A percentile compares a stretch with the other conserved stretches of the same genome.
Evolutionary conservation across 2,113 vertebrate genomes (phyloP).

Genomic region (Tachysurus fulvidraco): DNA sequence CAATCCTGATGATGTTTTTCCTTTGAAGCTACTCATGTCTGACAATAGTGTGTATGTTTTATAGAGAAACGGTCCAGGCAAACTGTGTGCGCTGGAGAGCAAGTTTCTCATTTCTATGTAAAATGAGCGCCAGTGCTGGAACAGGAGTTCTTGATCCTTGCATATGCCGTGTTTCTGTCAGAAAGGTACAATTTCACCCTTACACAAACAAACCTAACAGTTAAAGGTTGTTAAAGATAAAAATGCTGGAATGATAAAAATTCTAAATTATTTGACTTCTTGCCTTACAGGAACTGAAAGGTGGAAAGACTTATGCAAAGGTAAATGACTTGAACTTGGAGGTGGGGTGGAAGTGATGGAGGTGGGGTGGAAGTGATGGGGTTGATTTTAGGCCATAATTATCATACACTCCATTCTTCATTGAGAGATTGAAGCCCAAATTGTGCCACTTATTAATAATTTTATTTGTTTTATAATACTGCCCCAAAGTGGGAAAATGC

Average conservation of each 20-base stretch:
- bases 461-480: not conserved
- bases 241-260: not conserved
- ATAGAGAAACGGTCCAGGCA: conserved; percentile 90
- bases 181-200: conserved; percentile 77
- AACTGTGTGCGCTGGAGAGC: conserved; percentile 95
- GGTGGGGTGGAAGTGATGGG: not conserved
- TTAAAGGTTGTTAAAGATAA: not conserved
- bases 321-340: conserved; percentile 70
- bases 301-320: conserved; percentile 95
- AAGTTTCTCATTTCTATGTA: conserved; percentile 90
- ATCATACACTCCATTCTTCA: not conserved
- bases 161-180: conserved; percentile 90
- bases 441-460: not conserved
- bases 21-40: too few relatives aligned
- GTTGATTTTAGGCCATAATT: not conserved
- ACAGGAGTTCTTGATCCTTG: conserved; percentile 92
- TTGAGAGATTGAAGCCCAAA: not conserved
- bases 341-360: not conserved
- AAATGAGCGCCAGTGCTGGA: conserved; percentile 91
- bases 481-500: not conserved
- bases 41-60: not conserved
- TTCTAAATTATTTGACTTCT: conserved; percentile 22
- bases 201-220: not conserved
- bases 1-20: not conserved
- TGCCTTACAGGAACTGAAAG: conserved; percentile 88